A percentile compares a stretch with the other conserved stretches of the same genome.
Conservation (phyloP, 2,113 vertebrate genomes). For the Proterorhinus semilunaris region DNA sequence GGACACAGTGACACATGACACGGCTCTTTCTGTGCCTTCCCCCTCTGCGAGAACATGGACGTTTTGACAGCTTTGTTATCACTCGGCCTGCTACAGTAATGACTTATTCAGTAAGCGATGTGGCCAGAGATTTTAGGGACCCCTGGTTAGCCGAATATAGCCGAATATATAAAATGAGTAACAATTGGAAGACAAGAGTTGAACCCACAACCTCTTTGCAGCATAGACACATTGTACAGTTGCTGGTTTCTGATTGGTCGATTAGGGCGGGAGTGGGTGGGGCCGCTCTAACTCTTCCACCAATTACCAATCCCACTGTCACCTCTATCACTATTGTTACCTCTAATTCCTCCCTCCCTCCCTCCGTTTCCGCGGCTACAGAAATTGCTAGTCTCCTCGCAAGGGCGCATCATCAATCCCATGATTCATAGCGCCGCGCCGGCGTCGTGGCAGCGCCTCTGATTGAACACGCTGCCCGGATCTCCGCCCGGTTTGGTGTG, state of each 20-base stretch:
- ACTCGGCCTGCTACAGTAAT: too few species aligned
- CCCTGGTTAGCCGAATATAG: too few species aligned
- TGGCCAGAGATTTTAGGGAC: too few species aligned
- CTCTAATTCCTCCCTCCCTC: constrained; percentile 55
- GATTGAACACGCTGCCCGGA: constrained; percentile 48
- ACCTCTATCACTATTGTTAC: constrained; percentile 38
- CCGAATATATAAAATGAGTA: too few species aligned
- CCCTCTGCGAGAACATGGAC: too few species aligned
- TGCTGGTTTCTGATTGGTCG: background rate
- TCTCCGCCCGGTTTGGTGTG: constrained; percentile 47
- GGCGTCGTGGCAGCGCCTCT: constrained; percentile 54
- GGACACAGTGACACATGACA: too few species aligned
- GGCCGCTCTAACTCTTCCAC: background rate
- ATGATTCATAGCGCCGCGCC: constrained; percentile 51
- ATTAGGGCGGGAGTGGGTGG: background rate
- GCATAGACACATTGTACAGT: too few species aligned
- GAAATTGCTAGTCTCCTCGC: constrained; percentile 74
- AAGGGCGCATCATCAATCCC: constrained; percentile 66
- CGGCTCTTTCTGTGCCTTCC: too few species aligned
- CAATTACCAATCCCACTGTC: constrained; percentile 11
- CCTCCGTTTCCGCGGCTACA: constrained; percentile 62
- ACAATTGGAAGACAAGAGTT: too few species aligned
- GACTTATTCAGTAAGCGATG: too few species aligned
- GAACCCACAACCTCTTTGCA: too few species aligned
- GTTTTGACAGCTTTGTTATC: too few species aligned